Base-by-base conservation (phyloP, 2,888 invertebrate genomes). In the Blera fallax region DNA sequence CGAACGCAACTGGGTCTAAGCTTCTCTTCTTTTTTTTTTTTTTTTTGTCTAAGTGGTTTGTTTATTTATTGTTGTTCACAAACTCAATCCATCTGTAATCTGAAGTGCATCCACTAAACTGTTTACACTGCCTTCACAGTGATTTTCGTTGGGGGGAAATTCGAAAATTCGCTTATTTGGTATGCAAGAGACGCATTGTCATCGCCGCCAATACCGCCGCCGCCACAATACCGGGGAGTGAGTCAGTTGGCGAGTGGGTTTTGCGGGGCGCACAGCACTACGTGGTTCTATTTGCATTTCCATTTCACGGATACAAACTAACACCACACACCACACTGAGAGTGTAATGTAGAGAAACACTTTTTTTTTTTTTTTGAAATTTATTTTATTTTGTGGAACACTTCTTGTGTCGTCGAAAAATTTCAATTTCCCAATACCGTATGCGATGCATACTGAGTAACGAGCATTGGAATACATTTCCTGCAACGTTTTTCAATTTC, bases 401-500 rank as follows among this genome's bases (percentile, higher is more conserved):
- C 74, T 85, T 85, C 80, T 80, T 79, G 84, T 85, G 84, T 85
- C 84, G 80, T 60, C 65, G 85, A 81, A 85, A 85, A 85, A 81
- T 85, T 85, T 85, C 76, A 85, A 85, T 85, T 85, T 85, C 80
- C 85, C 85, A 81, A 85, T 85, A 81, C 40, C 43, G 76, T 77
- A 85, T 81, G 85, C 65, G 76, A 56, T 85, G 85, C 85, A 85
- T 81, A 85, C 80, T 81, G 85, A 85, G 76, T 73, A 83, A 78
- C 76, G 72, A 81, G 72, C 72, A 50, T 56, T 85, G 80, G 54
- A 77, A 67, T 77, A 85, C 67, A 85, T 85, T 80, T 80, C 85
- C 85, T 85, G 80, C 64, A 81, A 54, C 77, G 76, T 85, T 85
- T 85, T 85, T 77, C 85, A 85, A 85, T 85, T 85, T 84, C 84